Base-by-base conservation (phyloP, 2,797 vertebrate species). In the Rhabdophis nuchalis region DNA sequence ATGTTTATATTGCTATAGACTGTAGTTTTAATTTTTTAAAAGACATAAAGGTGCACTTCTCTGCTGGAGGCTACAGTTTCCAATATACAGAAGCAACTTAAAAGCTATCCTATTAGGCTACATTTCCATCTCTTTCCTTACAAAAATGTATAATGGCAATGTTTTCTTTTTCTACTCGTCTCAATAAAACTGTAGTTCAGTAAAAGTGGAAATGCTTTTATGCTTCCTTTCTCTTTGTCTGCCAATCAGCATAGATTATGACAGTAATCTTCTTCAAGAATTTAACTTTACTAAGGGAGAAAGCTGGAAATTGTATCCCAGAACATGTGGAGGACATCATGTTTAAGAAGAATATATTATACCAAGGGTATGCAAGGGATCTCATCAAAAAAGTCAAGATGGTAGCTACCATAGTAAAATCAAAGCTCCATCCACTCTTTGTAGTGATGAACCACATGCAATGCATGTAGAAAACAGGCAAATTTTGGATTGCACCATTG, bases 21-120 rank as follows among this genome's bases (percentile, higher is more conserved):
- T 96, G 90, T 92, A 90, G 1, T 90, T 29, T n/a, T 86, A 92
- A 91, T 91, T 93, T 92, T 94, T 18, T 53, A 20, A 93, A 89
- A 86, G 86, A 8, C 46, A 3, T 93, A 93, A 92, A 13, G 36
- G 16, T 32, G 60, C 88, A 50, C 2, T 46, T 82, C 20, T 82
- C 36, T 46, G 20, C 20, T n/a, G 13, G 91, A 77, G 90, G 89
- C 94, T 94, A 54, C 89, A 9, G 52, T 16, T 41, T 2, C 0
- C 77, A 91, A 50, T 64, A 25, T 27, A 86, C 8, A 54, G 3
- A 27, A 93, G 50, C 0, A 87, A 89, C 86, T 90, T 82, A 46
- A 61, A 96, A 93, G 89, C 41, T 1, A 89, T 10, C 7, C 85
- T 92, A 46, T 87, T 87, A 87, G 87, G 53, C 18, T n/a, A 25